These are phyloP conservation scores for Oxycera nigricornis DNA, from an alignment of 2,888 invertebrate species.

Conservation along the genomic window DNA sequence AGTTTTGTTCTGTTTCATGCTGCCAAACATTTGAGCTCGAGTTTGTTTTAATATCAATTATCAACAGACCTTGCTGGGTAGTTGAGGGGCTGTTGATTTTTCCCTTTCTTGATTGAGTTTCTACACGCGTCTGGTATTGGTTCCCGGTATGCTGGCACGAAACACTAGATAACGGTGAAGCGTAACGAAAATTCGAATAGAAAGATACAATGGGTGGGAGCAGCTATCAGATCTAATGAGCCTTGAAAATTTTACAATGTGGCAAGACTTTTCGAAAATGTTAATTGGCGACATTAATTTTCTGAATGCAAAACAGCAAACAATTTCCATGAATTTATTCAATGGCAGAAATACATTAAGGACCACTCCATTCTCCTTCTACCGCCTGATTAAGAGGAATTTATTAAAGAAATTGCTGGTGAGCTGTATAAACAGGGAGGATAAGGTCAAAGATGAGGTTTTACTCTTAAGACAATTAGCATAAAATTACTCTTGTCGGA, in stretches of 20 bases:
- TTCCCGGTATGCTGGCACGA: conserved; percentile 8
- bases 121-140: conserved; percentile 2
- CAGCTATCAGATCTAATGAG: conserved; percentile 18
- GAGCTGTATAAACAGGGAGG: background rate
- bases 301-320: conserved; percentile 20
- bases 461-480: background rate
- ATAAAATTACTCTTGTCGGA: background rate
- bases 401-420: background rate
- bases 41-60: conserved; percentile 34
- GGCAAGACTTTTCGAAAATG: conserved; percentile 33
- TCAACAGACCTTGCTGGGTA: background rate
- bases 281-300: conserved; percentile 32
- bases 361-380: background rate
- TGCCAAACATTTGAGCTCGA: background rate
- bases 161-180: background rate
- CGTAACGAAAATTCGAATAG: conserved; percentile 1
- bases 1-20: background rate
- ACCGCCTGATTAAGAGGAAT: conserved; percentile 15
- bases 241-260: conserved; percentile 33
- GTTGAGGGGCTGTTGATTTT: background rate
- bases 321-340: conserved; percentile 15
- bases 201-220: conserved; percentile 19
- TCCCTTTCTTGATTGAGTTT: conserved; percentile 28
- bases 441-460: background rate
- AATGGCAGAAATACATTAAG: background rate